phyloP scores from a whole-genome alignment of 2,888 invertebrate species.

The Kuschelorhynchus macadamiae region DNA sequence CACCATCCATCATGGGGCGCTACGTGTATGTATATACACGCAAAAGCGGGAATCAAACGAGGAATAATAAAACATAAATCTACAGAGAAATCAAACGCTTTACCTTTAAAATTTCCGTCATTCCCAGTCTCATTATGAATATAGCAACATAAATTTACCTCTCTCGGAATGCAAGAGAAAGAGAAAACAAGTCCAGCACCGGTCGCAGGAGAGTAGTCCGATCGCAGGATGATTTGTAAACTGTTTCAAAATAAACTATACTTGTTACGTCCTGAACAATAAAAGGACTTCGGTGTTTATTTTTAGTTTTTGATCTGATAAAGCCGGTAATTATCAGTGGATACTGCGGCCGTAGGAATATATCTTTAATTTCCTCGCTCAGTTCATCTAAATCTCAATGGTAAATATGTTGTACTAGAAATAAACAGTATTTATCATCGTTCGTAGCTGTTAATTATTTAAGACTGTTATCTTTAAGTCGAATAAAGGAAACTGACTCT shows the following conservation, averaged over 20 bases:
- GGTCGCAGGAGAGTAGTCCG: constrained; percentile 14
- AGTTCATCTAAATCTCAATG: too few species aligned
- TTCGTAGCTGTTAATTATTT: too few species aligned
- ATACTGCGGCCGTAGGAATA: too few species aligned
- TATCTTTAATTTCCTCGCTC: too few species aligned
- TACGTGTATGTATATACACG: constrained; percentile 9
- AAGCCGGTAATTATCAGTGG: constrained; percentile 23
- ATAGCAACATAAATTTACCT: constrained; percentile 61
- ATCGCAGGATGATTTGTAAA: constrained; percentile 29
- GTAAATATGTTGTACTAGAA: too few species aligned
- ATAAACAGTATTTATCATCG: too few species aligned
- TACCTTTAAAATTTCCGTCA: constrained; percentile 61
- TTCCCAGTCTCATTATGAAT: constrained; percentile 62
- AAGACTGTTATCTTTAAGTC: too few species aligned
- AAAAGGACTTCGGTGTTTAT: constrained; percentile 18
- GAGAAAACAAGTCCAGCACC: constrained; percentile 43
- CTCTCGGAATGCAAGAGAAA: constrained; percentile 50
- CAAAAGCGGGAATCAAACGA: constrained; percentile 29
- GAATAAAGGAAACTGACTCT: too few species aligned
- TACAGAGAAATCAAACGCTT: constrained; percentile 52
- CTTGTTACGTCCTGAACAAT: constrained; percentile 17
- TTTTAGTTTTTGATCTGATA: constrained; percentile 22
- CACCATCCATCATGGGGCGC: constrained; percentile 29
- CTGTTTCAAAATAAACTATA: constrained; percentile 22
- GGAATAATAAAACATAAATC: constrained; percentile 50